Evolutionary conservation across 2,888 invertebrate species (phyloP).

Genomic region (Cantharis rufa): DNA sequence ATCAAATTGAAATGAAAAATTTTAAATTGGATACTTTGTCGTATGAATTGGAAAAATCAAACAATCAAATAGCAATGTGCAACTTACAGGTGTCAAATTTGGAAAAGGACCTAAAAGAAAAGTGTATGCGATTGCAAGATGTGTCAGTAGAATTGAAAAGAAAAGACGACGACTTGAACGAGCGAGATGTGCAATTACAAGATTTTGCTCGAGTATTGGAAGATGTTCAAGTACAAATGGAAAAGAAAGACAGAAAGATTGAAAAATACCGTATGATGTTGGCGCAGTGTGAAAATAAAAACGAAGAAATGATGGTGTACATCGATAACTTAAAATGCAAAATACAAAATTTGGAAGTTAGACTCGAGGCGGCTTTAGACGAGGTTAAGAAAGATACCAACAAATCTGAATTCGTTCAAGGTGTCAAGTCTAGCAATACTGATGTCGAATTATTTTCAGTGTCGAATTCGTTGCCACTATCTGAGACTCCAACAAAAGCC

Average conservation of each 20-base stretch:
- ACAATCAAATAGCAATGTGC: constrained; percentile 39
- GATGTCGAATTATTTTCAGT: constrained; percentile 52
- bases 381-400: constrained; percentile 49
- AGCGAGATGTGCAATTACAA: constrained; percentile 31
- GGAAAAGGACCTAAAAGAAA: constrained; percentile 40
- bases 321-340: constrained; percentile 44
- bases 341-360: constrained; percentile 46
- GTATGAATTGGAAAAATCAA: constrained; percentile 47
- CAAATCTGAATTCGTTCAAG: constrained; percentile 8
- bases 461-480: constrained; percentile 49
- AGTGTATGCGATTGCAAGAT: constrained; percentile 41
- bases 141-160: constrained; percentile 10
- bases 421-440: constrained; percentile 41
- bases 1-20: constrained; percentile 47
- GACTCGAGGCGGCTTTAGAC: constrained; percentile 45
- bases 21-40: constrained; percentile 47
- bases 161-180: constrained; percentile 29
- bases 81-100: constrained; percentile 36
- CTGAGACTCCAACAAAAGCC: constrained; percentile 49
- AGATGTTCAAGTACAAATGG: constrained; percentile 44
- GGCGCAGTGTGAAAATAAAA: constrained; percentile 54
- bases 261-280: constrained; percentile 54
- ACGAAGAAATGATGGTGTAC: constrained; percentile 56
- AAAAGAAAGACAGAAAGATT: constrained; percentile 57
- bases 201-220: constrained; percentile 39